Evolutionary conservation across 2,797 vertebrate genomes (phyloP), one percentile per base, ranked within the genome.

Genomic region (Anguilla obscura): DNA sequence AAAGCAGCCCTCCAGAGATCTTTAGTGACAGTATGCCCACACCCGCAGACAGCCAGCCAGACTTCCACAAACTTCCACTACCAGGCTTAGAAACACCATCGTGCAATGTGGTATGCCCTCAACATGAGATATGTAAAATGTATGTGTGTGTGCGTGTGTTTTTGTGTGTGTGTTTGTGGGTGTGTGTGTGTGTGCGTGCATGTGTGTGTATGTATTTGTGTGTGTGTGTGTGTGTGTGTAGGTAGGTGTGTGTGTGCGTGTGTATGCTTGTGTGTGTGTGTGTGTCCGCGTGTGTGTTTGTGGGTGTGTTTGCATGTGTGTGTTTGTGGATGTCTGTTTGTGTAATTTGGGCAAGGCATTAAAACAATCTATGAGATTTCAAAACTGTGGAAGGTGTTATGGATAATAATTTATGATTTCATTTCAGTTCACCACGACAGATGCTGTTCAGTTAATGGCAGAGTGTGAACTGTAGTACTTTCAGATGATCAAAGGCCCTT

Each of bases 171-270:
- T 45, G 56, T 45, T 21, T 85, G 14, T 21, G 52, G n/a, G 52
- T 85, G 84, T 85, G 84, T 85, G 84, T 85, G 84, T 60, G 84
- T 85, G 84, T 60, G 84, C 27, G 56, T 27, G 84, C 10, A 24
- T 27, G 84, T 58, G 84, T 14, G 76, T 33, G 24, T 74, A 33
- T 27, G 18, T 71, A 30, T 71, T 8, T 71, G 18, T 71, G 18
- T 71, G 18, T 71, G 18, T 71, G 24, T 74, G 24, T 33, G 27
- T 36, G n/a, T 33, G 5, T 74, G 27, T 30, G 10, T 33, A 76
- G n/a, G 27, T 74, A 33, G 10, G 24, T 74, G 27, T n/a, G 27
- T n/a, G 24, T 27, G 27, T n/a, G 36, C 36, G 2, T 40, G 36
- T 40, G 36, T 40, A 40, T 40, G 36, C 36, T 54, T 54, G 52